phyloP scores from a whole-genome alignment of 1,140 invertebrate species.

The Formica exsecta region DNA sequence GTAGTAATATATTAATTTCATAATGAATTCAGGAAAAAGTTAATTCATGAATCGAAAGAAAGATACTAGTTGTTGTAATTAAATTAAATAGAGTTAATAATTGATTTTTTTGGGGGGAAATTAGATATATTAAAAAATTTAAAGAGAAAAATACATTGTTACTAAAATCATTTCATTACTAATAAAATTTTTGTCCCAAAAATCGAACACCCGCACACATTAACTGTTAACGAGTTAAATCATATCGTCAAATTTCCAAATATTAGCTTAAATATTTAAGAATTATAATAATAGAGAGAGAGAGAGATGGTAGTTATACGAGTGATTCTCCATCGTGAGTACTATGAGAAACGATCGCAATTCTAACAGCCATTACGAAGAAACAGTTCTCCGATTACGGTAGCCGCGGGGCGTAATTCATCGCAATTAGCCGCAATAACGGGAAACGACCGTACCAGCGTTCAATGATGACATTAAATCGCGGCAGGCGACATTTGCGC shows the following conservation, averaged over 20 bases:
- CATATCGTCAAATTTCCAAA: neutral
- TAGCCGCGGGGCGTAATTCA: slow-evolving; percentile 26
- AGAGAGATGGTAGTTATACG: neutral
- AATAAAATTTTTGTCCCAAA: neutral
- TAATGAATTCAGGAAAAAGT: neutral
- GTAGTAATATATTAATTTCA: neutral
- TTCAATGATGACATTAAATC: slow-evolving; percentile 38
- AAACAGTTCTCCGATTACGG: slow-evolving; percentile 45
- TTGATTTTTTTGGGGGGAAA: too few species aligned
- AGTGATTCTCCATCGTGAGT: neutral
- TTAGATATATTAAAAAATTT: too few species aligned
- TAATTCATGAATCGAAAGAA: neutral
- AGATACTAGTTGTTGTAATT: neutral
- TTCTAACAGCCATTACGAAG: slow-evolving; percentile 26
- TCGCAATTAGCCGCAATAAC: slow-evolving; percentile 51
- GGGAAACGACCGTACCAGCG: slow-evolving; percentile 9
- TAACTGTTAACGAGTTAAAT: neutral
- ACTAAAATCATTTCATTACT: neutral
- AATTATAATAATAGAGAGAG: neutral
- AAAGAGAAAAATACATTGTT: neutral
- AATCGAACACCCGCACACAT: neutral
- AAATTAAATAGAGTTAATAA: too few species aligned
- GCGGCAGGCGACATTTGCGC: neutral
- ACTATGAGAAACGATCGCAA: neutral
- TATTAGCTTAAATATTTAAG: neutral